A percentile compares a stretch with the other conserved stretches of the same genome.
Evolutionary conservation across 2,888 invertebrate genomes (phyloP).

Genomic region (Melipona bicolor): DNA sequence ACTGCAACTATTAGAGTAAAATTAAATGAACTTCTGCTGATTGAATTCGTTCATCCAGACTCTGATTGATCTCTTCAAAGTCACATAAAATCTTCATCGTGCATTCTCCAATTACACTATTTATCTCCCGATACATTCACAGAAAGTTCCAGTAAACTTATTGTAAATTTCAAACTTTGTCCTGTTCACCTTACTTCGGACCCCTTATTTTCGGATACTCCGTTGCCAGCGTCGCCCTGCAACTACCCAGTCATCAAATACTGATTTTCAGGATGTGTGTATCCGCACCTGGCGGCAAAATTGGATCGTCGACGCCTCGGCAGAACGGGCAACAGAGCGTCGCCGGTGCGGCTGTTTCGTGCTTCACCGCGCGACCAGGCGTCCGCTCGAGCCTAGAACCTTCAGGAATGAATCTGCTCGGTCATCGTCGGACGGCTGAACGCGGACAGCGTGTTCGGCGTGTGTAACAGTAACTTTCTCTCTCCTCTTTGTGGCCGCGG

Average conservation of each 20-base stretch:
- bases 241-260: background rate
- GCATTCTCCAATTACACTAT: background rate
- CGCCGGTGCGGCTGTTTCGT: slow-evolving; percentile 41
- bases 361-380: slow-evolving; percentile 48
- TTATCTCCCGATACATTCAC: background rate
- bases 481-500: slow-evolving; percentile 42
- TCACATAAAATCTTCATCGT: no score
- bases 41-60: background rate
- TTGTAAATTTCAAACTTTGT: background rate
- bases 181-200: background rate
- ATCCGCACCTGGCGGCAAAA: slow-evolving; percentile 58
- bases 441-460: slow-evolving; percentile 30
- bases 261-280: background rate
- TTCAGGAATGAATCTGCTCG: slow-evolving; percentile 60
- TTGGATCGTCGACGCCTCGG: slow-evolving; percentile 49
- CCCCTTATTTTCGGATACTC: no score
- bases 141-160: background rate
- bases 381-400: slow-evolving; percentile 59
- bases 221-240: background rate
- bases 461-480: slow-evolving; percentile 71
- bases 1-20: background rate
- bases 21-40: background rate
- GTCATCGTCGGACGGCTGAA: slow-evolving; percentile 67
- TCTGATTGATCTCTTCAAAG: background rate
- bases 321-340: slow-evolving; percentile 43